phyloP scores from a whole-genome alignment of 2,113 vertebrate species.

The Nipponia nippon region DNA sequence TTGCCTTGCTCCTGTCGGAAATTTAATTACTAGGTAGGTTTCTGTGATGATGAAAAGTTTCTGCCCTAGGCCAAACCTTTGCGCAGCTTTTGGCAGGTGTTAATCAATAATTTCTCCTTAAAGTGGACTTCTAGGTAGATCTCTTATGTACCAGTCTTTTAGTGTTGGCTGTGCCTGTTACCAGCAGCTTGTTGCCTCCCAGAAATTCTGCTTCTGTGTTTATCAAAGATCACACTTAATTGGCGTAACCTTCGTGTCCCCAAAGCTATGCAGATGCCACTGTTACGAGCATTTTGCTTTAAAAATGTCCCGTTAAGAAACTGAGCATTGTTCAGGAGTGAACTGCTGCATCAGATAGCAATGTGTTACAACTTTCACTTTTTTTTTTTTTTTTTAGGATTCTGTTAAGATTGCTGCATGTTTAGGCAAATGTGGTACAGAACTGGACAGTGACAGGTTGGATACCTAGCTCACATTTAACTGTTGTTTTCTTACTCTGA shows the following conservation, averaged over 20 bases:
- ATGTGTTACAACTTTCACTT: rapidly evolving
- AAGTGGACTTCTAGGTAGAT: rapidly evolving
- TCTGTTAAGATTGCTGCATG: not conserved
- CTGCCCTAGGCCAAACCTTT: rapidly evolving
- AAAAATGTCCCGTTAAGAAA: not conserved
- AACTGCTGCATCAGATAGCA: not conserved
- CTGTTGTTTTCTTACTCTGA: not conserved
- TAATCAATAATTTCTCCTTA: too few relatives aligned
- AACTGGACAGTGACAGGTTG: not conserved
- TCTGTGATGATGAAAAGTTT: rapidly evolving
- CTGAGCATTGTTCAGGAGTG: rapidly evolving
- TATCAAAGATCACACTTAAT: not conserved
- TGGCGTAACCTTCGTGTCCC: not conserved
- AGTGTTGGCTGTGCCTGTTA: rapidly evolving
- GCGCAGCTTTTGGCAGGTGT: not conserved
- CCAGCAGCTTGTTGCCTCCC: not conserved
- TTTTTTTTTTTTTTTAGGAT: not conserved
- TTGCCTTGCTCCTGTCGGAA: not conserved
- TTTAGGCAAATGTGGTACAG: not conserved
- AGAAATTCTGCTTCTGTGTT: not conserved
- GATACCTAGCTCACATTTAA: not conserved
- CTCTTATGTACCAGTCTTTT: not conserved
- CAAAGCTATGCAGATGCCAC: not conserved
- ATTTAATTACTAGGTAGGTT: rapidly evolving
- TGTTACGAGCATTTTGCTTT: rapidly evolving